A percentile compares a stretch with the other conserved stretches of the same genome.
These are phyloP conservation scores for Apus apus DNA, from an alignment of 2,113 vertebrate species.

Conservation along the genomic window DNA sequence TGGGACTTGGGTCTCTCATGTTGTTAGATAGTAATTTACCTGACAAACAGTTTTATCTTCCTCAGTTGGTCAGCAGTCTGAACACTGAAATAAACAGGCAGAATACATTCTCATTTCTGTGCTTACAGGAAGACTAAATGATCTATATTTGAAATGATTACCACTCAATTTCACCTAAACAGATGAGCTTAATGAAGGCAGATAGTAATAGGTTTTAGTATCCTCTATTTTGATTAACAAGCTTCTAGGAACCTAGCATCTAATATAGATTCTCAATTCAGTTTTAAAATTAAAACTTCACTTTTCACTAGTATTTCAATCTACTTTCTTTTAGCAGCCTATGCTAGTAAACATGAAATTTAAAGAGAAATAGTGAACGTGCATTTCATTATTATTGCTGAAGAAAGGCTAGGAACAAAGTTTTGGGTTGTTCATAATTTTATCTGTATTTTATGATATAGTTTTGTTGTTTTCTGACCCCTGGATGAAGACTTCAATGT, in stretches of 20 bases:
- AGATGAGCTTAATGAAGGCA: not conserved
- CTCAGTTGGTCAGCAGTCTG: not conserved
- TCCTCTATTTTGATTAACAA: not conserved
- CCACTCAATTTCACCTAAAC: not conserved
- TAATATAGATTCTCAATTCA: not conserved
- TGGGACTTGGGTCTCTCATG: not conserved
- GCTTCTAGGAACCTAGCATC: not conserved
- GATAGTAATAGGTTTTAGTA: not conserved
- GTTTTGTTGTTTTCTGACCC: not conserved
- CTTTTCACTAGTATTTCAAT: not conserved
- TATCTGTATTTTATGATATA: not conserved
- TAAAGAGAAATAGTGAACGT: not conserved
- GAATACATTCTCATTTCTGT: not conserved
- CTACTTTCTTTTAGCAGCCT: not conserved
- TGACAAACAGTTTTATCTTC: not conserved
- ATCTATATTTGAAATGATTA: not conserved
- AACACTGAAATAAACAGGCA: not conserved
- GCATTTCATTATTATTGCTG: not conserved
- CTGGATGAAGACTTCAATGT: not conserved
- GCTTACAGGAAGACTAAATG: not conserved
- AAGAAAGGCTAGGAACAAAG: not conserved
- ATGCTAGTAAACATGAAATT: not conserved
- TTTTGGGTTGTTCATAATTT: not conserved
- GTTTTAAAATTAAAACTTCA: not conserved
- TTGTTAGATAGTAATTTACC: not conserved